phyloP scores from a whole-genome alignment of 2,797 vertebrate species.

The Phyllotis vaccarum region DNA sequence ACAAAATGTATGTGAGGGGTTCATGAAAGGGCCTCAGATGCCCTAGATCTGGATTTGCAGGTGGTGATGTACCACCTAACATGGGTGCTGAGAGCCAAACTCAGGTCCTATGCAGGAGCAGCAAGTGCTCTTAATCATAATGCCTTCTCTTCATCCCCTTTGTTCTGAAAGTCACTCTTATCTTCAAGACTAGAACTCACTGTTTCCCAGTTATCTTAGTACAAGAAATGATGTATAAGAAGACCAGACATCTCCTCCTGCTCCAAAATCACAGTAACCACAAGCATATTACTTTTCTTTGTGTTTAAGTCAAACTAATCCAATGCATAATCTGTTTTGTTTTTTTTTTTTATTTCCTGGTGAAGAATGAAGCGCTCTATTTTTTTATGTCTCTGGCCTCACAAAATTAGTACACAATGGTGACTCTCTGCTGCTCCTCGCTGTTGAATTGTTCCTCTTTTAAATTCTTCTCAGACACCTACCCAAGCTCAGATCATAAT shows the following conservation, averaged over 20 bases:
- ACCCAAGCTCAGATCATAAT: not conserved
- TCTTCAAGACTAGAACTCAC: not conserved
- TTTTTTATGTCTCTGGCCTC: not conserved
- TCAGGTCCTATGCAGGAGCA: not conserved
- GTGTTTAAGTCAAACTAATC: not conserved
- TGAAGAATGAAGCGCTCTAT: not conserved
- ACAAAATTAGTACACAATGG: not conserved
- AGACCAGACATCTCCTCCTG: not conserved
- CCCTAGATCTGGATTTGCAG: not conserved
- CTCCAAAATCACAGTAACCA: not conserved
- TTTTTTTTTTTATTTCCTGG: not conserved
- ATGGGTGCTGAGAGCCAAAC: not conserved
- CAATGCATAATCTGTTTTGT: not conserved
- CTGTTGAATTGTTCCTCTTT: not conserved
- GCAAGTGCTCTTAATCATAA: not conserved
- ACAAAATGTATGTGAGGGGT: not conserved
- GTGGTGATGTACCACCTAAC: not conserved
- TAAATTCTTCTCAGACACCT: not conserved
- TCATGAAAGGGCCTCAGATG: not conserved
- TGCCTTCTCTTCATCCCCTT: not conserved
- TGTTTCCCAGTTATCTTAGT: not conserved
- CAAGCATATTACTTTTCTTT: not conserved
- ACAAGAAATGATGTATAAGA: not conserved
- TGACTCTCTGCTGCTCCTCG: not conserved
- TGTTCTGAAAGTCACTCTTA: not conserved